Conservation (phyloP, 2,888 invertebrate species). For the Willowsia nigromaculata region DNA sequence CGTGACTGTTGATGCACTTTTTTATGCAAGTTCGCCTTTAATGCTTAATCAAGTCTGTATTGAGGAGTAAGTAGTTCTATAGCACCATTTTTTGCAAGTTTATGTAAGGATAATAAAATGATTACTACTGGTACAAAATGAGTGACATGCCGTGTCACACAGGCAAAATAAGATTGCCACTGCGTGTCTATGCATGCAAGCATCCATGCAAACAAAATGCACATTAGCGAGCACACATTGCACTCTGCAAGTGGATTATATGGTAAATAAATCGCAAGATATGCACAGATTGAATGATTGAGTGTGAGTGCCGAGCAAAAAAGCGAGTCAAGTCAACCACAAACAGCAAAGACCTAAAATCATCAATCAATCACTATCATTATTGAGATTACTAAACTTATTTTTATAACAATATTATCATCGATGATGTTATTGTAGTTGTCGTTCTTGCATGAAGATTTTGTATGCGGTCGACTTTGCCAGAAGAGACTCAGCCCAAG, state of each 20-base stretch:
- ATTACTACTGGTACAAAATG: background rate
- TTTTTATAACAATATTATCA: background rate
- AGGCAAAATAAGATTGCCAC: background rate
- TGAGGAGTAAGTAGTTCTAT: background rate
- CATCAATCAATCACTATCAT: conserved; percentile 55
- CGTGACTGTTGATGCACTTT: conserved; percentile 22
- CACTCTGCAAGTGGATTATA: no score
- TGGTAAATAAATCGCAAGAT: background rate
- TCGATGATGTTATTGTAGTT: background rate
- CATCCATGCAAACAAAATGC: conserved; percentile 15
- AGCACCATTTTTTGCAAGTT: background rate
- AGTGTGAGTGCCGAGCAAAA: conserved; percentile 4
- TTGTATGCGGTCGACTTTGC: conserved; percentile 5
- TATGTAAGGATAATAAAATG: background rate
- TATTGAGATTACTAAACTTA: conserved; percentile 5
- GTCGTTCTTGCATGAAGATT: background rate
- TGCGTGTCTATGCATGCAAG: background rate
- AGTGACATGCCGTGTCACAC: conserved; percentile 5
- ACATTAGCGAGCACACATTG: no score
- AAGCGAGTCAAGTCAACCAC: conserved; percentile 41
- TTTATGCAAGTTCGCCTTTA: background rate
- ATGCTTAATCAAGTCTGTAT: conserved; percentile 12
- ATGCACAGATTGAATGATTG: background rate
- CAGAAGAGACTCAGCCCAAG: conserved; percentile 16
- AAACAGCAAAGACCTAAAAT: conserved; percentile 57